Percentiles rank a stretch among this genome's conserved stretches.
Conservation (phyloP, 2,888 invertebrate species). For the Drosophila kokeensis region DNA sequence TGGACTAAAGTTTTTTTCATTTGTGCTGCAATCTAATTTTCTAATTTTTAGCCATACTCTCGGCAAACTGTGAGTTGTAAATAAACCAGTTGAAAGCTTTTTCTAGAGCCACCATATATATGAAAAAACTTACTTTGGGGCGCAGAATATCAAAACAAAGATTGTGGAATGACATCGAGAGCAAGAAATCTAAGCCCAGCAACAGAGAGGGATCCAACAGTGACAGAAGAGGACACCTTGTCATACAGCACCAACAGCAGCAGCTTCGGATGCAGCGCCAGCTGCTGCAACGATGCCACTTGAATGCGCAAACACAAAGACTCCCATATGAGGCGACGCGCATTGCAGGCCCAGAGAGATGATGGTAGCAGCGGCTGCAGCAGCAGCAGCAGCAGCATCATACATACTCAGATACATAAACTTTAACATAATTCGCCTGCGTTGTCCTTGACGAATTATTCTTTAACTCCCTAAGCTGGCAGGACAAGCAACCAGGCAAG, state of each 20-base stretch:
- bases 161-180: slow-evolving; percentile 7
- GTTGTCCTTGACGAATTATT: slow-evolving; percentile 66
- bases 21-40: background rate
- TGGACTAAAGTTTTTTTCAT: background rate
- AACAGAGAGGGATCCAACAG: slow-evolving; percentile 24
- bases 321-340: slow-evolving; percentile 61
- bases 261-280: slow-evolving; percentile 14
- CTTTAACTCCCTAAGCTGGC: slow-evolving; percentile 45
- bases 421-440: slow-evolving; percentile 61
- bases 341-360: slow-evolving; percentile 31
- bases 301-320: slow-evolving; percentile 78
- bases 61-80: background rate
- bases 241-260: slow-evolving; percentile 7
- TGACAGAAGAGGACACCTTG: slow-evolving; percentile 10
- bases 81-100: slow-evolving; percentile 53
- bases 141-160: slow-evolving; percentile 9
- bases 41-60: background rate
- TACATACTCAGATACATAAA: slow-evolving; percentile 17
- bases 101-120: slow-evolving; percentile 53
- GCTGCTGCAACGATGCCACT: slow-evolving; percentile 62
- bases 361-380: slow-evolving; percentile 16
- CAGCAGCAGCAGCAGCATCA: slow-evolving; percentile 7
- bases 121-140: slow-evolving; percentile 52
- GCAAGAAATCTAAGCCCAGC: slow-evolving; percentile 39
- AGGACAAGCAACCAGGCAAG: slow-evolving; percentile 5